phyloP scores from a whole-genome alignment of 1,140 invertebrate genomes.

The Acromyrmex charruanus region DNA sequence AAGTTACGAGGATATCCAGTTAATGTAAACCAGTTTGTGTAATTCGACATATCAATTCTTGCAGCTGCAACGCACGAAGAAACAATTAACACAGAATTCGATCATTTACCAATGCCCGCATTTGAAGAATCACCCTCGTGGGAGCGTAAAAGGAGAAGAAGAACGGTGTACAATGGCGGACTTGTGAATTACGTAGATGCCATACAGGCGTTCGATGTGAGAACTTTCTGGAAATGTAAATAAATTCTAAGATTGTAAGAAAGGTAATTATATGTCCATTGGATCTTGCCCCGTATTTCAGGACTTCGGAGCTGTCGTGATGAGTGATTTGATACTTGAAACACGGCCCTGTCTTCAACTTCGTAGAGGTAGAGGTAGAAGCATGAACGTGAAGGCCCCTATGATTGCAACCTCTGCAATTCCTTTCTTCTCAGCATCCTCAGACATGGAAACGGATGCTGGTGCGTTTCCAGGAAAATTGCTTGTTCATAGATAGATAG shows the following conservation, averaged over 20 bases:
- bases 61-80: slow-evolving; percentile 63
- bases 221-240: slow-evolving; percentile 55
- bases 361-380: slow-evolving; percentile 5
- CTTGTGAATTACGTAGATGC: slow-evolving; percentile 83
- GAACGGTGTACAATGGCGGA: slow-evolving; percentile 70
- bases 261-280: slow-evolving; percentile 22
- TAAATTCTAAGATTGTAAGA: slow-evolving; percentile 10
- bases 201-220: slow-evolving; percentile 85
- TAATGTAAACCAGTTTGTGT: not conserved
- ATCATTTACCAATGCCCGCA: slow-evolving; percentile 81
- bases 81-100: slow-evolving; percentile 77
- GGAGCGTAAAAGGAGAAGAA: slow-evolving; percentile 67
- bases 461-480: not conserved
- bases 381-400: not conserved
- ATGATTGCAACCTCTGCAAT: not conserved
- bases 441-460: not conserved
- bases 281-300: slow-evolving; percentile 72
- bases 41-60: slow-evolving; percentile 4
- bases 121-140: slow-evolving; percentile 69
- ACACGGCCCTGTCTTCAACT: slow-evolving; percentile 86
- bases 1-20: not conserved
- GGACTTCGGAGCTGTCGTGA: slow-evolving; percentile 87
- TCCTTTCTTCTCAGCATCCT: not conserved
- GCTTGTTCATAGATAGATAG: not conserved
- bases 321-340: slow-evolving; percentile 86